Evolutionary conservation across 35 echinoderm and acorn worm genomes (phyloP), one percentile per base, ranked within the genome.

Genomic region (Diadema setosum): DNA sequence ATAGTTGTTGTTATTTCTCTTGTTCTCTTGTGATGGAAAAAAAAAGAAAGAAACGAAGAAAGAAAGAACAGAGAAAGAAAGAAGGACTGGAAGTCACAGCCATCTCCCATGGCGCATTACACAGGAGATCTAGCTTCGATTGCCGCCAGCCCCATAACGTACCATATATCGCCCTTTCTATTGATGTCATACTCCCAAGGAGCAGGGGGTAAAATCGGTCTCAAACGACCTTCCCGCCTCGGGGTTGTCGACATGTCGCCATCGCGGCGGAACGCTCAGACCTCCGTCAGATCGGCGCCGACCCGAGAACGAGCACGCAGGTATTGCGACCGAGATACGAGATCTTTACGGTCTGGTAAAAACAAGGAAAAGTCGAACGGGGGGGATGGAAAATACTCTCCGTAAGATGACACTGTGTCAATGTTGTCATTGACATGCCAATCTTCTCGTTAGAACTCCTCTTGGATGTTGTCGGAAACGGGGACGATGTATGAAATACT

Each of bases 341-440:
- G n/a, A n/a, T n/a, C n/a, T n/a, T n/a, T n/a, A n/a, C n/a, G n/a
- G n/a, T n/a, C n/a, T n/a, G n/a, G n/a, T n/a, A n/a, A n/a, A n/a
- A n/a, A n/a, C n/a, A n/a, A n/a, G n/a, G n/a, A n/a, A n/a, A n/a
- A n/a, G n/a, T n/a, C n/a, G n/a, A n/a, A n/a, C n/a, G n/a, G n/a
- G n/a, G n/a, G n/a, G n/a, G n/a, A n/a, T n/a, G n/a, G n/a, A n/a
- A 78, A 32, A 41, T 41, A 43, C 44, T 42, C 73, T 24, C 8
- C 24, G 73, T 78, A 78, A 78, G 37, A 3, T 41, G 73, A 78
- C 7, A 78, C 73, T 78, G 73, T 78, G 73, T 44, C 73, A 78
- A 78, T 78, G 73, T 78, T 78, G 30, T 44, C 36, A 42, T 5
- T 78, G 73, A 78, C 73, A 78, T 78, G 37, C 73, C 73, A 78